Evolutionary conservation across 2,888 invertebrate genomes (phyloP).

Genomic region (Syrphus vitripennis): DNA sequence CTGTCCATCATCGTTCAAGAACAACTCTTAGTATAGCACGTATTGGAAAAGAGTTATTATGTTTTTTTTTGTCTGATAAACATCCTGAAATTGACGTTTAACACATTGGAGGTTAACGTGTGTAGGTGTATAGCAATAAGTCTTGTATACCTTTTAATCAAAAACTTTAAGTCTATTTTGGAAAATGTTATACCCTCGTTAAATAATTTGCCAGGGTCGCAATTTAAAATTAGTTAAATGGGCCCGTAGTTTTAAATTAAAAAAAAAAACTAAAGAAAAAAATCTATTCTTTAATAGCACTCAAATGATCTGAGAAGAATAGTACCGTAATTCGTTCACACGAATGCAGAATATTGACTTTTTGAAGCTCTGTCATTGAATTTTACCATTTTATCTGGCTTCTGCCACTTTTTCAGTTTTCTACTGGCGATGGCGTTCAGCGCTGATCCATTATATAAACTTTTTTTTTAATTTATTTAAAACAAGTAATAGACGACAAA

Average conservation of each 20-base stretch:
- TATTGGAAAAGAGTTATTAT: background rate
- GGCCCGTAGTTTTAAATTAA: background rate
- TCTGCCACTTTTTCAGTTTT: too few species aligned
- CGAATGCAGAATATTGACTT: too few species aligned
- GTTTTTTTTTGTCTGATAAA: background rate
- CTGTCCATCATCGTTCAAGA: background rate
- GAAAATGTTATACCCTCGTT: background rate
- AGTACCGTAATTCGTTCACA: too few species aligned
- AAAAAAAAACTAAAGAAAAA: too few species aligned
- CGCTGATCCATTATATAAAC: too few species aligned
- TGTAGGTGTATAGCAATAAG: background rate
- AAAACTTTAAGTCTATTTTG: conserved; percentile 47
- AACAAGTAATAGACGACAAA: too few species aligned
- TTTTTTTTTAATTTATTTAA: too few species aligned
- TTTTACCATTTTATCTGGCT: too few species aligned
- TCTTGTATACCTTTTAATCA: conserved; percentile 40
- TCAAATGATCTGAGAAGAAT: too few species aligned
- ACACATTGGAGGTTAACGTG: background rate
- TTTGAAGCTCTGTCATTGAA: too few species aligned
- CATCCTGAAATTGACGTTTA: conserved; percentile 41
- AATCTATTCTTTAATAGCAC: too few species aligned
- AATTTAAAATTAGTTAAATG: background rate
- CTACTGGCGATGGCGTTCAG: too few species aligned
- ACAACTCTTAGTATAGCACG: background rate
- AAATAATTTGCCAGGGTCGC: background rate